Evolutionary conservation across 2,888 invertebrate species (phyloP), one percentile per base, ranked within the genome.

Genomic region (Leptothorax acervorum): DNA sequence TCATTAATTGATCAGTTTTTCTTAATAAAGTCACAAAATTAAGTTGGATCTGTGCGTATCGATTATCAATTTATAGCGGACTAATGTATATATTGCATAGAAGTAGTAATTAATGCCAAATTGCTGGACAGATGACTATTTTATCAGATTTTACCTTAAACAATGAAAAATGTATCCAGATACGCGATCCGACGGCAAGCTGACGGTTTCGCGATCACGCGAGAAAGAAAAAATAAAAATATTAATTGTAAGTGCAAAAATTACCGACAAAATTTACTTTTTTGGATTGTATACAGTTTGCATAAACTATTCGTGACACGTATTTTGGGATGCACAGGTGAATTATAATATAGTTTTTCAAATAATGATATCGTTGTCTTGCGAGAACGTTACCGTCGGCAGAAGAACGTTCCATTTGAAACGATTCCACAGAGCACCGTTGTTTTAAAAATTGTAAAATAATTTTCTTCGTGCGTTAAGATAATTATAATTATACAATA

Each of bases 111-210:
- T 57, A 45, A 12, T 42, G 4, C 2, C 12, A 42, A 71, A 79
- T 60, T 60, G 12, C 11, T 18, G 48, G 12, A 48, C 1, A 60
- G 18, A 39, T 73, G 12, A 28, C 9, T 48, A 60, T 60, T 81
- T 73, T n/a, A 42, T 28, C 12, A 73, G 18, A 60, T 81, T 48
- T 35, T 71, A 28, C 0, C 9, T 73, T 15, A 48, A 73, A 60
- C 23, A 71, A 35, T n/a, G 48, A 48, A 11, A 60, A 81, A 73
- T 28, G 4, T 12, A 39, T 8, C 23, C 12, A 79, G 28, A 31
- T 48, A 23, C 39, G 73, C 48, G 60, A 51, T 73, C 79, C 79
- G 79, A 81, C 79, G 79, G 79, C 60, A 62, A 73, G 9, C 28
- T 2, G 8, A n/a, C 53, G 45, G 55, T 55, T 45, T 42, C n/a